Percentiles rank a stretch among this genome's conserved stretches.
phyloP scores from a whole-genome alignment of 2,888 invertebrate species.

The Machimus rusticus region DNA sequence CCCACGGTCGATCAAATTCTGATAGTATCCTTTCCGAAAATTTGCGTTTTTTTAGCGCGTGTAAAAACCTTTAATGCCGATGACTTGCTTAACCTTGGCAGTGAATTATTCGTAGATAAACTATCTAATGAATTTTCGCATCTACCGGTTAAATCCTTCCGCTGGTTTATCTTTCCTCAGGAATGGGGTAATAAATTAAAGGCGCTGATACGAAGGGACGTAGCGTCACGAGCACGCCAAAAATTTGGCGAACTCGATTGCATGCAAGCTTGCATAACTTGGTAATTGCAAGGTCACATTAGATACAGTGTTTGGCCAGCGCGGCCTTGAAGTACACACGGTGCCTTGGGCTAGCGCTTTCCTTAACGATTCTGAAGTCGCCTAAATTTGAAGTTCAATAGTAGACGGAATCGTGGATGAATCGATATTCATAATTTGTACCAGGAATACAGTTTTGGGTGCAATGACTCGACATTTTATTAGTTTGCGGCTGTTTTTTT shows the following conservation, averaged over 20 bases:
- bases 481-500: not conserved
- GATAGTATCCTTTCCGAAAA: not conserved
- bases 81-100: constrained; percentile 18
- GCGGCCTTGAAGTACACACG: constrained; percentile 2
- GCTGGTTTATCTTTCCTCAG: not conserved
- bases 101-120: constrained; percentile 14
- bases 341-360: not conserved
- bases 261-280: constrained; percentile 36
- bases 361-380: not conserved
- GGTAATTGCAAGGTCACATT: constrained; percentile 28
- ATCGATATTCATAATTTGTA: constrained; percentile 4
- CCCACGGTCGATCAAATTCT: not conserved
- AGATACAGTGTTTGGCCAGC: constrained; percentile 5
- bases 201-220: constrained; percentile 11
- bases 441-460: not conserved
- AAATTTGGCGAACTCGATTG: constrained; percentile 14
- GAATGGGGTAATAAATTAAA: constrained; percentile 23
- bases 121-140: constrained; percentile 21
- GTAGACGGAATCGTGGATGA: not conserved
- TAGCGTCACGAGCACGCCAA: not conserved
- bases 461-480: not conserved
- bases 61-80: not conserved
- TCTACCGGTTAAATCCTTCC: not conserved
- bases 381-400: constrained; percentile 41
- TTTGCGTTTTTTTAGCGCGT: not conserved